Base-by-base conservation (phyloP, 2,797 vertebrate species). In the Acanthopagrus latus region DNA sequence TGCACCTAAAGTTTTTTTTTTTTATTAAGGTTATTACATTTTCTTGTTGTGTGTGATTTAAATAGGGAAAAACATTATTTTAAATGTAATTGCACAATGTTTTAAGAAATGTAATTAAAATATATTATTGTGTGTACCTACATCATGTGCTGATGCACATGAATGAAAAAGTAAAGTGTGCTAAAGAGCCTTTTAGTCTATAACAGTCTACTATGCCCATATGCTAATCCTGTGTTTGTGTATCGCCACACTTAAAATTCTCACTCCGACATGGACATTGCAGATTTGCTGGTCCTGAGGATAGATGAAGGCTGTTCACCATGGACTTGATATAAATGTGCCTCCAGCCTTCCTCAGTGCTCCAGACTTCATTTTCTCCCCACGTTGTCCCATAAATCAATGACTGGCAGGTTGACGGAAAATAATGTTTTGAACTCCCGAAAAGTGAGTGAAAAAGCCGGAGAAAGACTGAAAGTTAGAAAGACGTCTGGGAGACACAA, bases 311-410 rank as follows among this genome's bases (percentile, higher is more conserved):
- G 50, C 60, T 82, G 70, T 80, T 86, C 70, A 64, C 64, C 59
- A 20, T n/a, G 57, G 76, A 86, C 75, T 75, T 48, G 65, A 78
- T 86, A 91, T 90, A 90, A 91, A 87, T 81, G 71, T 81, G 69
- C 76, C 81, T 81, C 64, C 81, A 81, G 85, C 71, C 64, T n/a
- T 65, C 43, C 76, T 81, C 62, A 57, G 54, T 59, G 81, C 86
- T 85, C 72, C 73, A 82, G 78, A 91, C 88, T 92, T 91, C 68
- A 92, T 93, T 92, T 93, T 89, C 90, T 86, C 79, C 33, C 56
- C 78, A 76, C n/a, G 44, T 76, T 79, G 70, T 66, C 76, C 72
- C 64, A 86, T 84, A 90, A 91, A 94, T 93, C 91, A 91, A 82
- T 90, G 80, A 70, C 67, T 23, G 50, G 27, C 57, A 62, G 64